These are phyloP conservation scores for Clarias platycephalus DNA, from an alignment of 2,797 vertebrate species.

Conservation along the genomic window DNA sequence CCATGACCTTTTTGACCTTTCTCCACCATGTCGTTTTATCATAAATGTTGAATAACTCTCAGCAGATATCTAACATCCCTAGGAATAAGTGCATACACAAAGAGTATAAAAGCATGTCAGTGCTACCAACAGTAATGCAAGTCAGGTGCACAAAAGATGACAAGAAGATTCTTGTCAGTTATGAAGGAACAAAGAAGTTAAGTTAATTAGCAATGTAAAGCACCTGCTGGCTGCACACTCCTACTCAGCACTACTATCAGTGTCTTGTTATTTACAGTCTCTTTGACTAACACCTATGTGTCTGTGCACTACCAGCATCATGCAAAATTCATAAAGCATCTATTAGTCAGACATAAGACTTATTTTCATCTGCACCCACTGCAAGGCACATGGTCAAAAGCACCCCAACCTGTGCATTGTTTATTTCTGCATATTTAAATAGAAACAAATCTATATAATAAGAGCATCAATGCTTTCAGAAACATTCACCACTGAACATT, in stretches of 20 bases:
- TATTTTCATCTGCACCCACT: background rate
- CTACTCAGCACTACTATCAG: background rate
- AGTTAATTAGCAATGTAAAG: background rate
- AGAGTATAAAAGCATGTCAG: background rate
- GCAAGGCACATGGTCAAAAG: too few species aligned
- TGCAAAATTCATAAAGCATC: background rate
- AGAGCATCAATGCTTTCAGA: background rate
- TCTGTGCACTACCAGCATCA: background rate
- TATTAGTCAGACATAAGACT: background rate
- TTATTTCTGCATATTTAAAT: background rate
- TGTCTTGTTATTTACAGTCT: background rate
- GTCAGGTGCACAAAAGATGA: background rate
- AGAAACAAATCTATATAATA: background rate
- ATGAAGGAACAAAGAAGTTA: conserved; percentile 19
- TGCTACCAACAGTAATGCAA: background rate
- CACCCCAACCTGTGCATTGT: background rate
- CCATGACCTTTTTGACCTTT: background rate
- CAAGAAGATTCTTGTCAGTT: background rate
- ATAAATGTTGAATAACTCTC: background rate
- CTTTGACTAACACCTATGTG: background rate
- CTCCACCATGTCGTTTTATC: background rate
- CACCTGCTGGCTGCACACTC: background rate
- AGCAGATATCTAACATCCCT: background rate
- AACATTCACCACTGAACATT: background rate
- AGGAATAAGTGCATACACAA: background rate